Base-by-base conservation (phyloP, 2,888 invertebrate genomes). In the Rosalia funebris region DNA sequence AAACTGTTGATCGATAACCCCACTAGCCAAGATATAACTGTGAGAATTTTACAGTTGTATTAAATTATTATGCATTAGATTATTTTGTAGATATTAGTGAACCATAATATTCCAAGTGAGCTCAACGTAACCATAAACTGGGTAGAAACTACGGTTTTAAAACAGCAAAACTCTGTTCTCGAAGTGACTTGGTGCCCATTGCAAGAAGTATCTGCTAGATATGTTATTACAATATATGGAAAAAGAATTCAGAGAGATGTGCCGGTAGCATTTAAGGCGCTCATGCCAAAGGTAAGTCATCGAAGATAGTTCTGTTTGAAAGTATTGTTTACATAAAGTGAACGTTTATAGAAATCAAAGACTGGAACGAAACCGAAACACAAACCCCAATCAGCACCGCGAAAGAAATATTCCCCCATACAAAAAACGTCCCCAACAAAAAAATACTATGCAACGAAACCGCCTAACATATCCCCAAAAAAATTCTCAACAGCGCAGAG, bases 161-260 rank as follows among this genome's bases (percentile, higher is more conserved):
- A 87, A 0, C 82, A 86, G 41, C 82, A 83, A 57, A 84, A 84
- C 60, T 82, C 83, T 42, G 72, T 80, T 55, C 81, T 92, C 69
- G 84, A 85, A 36, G 80, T 92, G 71, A 75, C 79, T 14, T 92
- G 92, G 92, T 84, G 79, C 4, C 91, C 92, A 0, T 77, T 73
- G 11, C 82, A 85, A 65, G 84, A 83, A 25, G 86, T 86, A 4
- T 83, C 86, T 1, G 84, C 87, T 74, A 83, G 89, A 62, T 88
- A 90, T 70, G 79, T 88, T 32, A 85, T 90, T 53, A 82, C 63
- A 12, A 65, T 91, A 44, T 89, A 89, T 79, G 86, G 84, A 61
- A 84, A 85, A 56, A 84, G 87, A 66, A 86, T 89, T 47, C 85
- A 87, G 73, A 88, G 88, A 81, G 89, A 91, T 74, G 84, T 91